A percentile compares a stretch with the other conserved stretches of the same genome.
Conservation (phyloP, 2,113 vertebrate species). For the Hassar affinis region DNA sequence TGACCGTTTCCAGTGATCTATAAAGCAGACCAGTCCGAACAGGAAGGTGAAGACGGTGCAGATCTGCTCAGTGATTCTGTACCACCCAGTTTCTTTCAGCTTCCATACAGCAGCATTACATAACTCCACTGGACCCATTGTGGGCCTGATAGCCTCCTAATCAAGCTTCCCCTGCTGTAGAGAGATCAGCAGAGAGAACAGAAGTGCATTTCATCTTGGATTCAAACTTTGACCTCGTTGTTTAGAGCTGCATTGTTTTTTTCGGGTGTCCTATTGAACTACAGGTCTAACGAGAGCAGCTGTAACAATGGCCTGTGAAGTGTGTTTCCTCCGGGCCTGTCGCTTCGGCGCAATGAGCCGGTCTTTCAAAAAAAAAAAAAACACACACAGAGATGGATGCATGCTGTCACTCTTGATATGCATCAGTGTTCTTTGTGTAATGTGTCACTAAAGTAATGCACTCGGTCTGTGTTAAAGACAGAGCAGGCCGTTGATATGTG, state of each 20-base stretch:
- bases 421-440: slow-evolving; percentile 21
- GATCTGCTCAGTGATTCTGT: neutral
- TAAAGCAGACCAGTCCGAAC: neutral
- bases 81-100: neutral
- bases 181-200: slow-evolving; percentile 22
- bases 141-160: neutral
- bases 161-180: neutral
- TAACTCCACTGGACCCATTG: neutral
- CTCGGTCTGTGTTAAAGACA: neutral
- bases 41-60: neutral
- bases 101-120: neutral
- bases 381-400: slow-evolving; percentile 3
- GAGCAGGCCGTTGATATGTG: slow-evolving; percentile 17
- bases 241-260: slow-evolving; percentile 66
- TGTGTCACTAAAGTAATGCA: neutral
- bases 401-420: slow-evolving; percentile 19
- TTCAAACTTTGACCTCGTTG: slow-evolving; percentile 67
- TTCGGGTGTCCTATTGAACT: slow-evolving; percentile 67
- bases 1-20: neutral
- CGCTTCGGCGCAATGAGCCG: slow-evolving; percentile 36
- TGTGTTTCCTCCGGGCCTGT: slow-evolving; percentile 39
- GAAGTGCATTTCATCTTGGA: slow-evolving; percentile 39
- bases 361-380: slow-evolving; percentile 2
- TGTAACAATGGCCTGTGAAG: slow-evolving; percentile 61
- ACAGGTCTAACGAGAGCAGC: slow-evolving; percentile 60